A percentile compares a stretch with the other conserved stretches of the same genome.
Evolutionary conservation across 2,797 vertebrate species (phyloP).

Genomic region (Thamnophis elegans): DNA sequence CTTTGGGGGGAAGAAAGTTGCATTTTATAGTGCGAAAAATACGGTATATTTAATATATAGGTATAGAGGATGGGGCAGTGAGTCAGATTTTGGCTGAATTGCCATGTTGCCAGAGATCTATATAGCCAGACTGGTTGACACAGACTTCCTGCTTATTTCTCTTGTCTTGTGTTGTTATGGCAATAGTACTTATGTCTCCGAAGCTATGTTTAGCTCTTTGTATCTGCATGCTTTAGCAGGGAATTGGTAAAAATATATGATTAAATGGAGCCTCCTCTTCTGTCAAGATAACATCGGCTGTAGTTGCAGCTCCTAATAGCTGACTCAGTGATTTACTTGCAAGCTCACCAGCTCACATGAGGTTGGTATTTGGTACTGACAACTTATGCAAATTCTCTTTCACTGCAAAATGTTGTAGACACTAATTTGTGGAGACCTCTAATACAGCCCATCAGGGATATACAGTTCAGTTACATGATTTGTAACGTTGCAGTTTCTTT

Average conservation of each 20-base stretch:
- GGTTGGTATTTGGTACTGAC: neutral
- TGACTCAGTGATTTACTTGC: neutral
- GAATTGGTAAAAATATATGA: neutral
- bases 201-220: slow-evolving; percentile 14
- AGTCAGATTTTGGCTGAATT: neutral
- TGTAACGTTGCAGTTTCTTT: neutral
- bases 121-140: rapidly evolving
- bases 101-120: neutral
- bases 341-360: neutral
- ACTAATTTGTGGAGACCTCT: neutral
- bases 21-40: too few relatives aligned
- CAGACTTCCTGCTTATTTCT: neutral
- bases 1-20: too few relatives aligned
- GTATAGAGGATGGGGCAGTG: neutral
- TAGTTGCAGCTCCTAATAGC: neutral
- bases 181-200: neutral
- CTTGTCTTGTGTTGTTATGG: neutral
- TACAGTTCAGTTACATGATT: neutral
- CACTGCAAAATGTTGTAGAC: neutral
- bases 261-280: slow-evolving; percentile 12
- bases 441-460: neutral
- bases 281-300: neutral
- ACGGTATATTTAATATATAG: neutral
- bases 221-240: rapidly evolving
- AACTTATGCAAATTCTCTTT: neutral